Conservation (phyloP, 1,140 invertebrate species). For the Pseudomyrmex pallidus region DNA sequence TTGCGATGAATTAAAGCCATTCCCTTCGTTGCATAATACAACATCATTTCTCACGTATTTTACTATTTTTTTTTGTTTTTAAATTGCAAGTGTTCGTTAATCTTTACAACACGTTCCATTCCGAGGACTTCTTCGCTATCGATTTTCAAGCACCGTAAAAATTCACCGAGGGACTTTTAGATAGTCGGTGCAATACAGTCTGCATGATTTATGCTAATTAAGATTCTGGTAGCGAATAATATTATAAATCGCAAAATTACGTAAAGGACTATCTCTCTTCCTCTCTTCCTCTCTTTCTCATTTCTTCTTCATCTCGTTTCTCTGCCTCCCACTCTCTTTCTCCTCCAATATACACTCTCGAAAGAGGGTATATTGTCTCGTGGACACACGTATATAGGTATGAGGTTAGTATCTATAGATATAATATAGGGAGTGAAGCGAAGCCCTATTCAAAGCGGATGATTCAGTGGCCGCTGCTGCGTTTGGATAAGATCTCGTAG, state of each 20-base stretch:
- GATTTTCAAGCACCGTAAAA: not conserved
- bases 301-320: constrained; percentile 9
- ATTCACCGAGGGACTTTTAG: not conserved
- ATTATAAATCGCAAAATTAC: constrained; percentile 79
- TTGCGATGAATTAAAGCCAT: constrained; percentile 26
- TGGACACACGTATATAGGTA: constrained; percentile 61
- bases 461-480: constrained; percentile 83
- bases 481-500: constrained; percentile 83
- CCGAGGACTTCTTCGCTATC: not conserved
- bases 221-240: constrained; percentile 82
- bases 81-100: not conserved
- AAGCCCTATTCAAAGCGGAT: constrained; percentile 84
- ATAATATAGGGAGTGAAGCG: constrained; percentile 82
- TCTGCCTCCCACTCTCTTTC: constrained; percentile 10
- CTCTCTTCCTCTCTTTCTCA: not conserved
- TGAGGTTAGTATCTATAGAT: constrained; percentile 77
- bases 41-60: not conserved
- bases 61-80: not conserved
- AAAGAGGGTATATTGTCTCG: constrained; percentile 70
- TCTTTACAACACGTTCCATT: not conserved
- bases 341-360: constrained; percentile 25
- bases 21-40: not conserved
- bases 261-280: constrained; percentile 23
- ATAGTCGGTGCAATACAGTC: constrained; percentile 71
- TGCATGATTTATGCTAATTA: constrained; percentile 85